These are phyloP conservation scores for Ctenochaetus hawaiiensis DNA, from an alignment of 2,797 vertebrate species.

Conservation along the genomic window DNA sequence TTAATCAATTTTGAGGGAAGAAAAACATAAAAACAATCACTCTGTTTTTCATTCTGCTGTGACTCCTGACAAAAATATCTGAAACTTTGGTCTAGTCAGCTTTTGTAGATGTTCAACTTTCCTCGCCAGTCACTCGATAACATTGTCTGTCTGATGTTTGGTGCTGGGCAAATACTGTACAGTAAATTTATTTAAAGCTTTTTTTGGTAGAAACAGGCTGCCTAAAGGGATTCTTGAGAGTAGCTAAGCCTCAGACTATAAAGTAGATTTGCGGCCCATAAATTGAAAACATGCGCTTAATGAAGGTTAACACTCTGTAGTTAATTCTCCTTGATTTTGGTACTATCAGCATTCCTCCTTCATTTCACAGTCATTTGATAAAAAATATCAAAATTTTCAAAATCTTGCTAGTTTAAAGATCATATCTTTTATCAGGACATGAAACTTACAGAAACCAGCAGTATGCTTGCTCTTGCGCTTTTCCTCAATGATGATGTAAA, in stretches of 20 bases:
- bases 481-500: neutral
- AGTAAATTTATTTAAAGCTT: conserved; percentile 33
- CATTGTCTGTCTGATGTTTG: conserved; percentile 42
- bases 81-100: conserved; percentile 23
- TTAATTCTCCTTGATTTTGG: conserved; percentile 30
- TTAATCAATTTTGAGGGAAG: conserved; percentile 9
- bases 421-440: neutral
- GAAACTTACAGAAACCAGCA: neutral
- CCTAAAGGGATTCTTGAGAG: conserved; percentile 34
- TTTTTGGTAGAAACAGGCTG: conserved; percentile 30
- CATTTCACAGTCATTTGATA: conserved; percentile 23
- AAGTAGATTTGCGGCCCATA: conserved; percentile 13
- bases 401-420: neutral
- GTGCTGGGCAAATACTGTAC: conserved; percentile 27
- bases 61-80: conserved; percentile 32
- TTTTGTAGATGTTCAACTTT: neutral
- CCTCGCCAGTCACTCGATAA: conserved; percentile 16
- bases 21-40: conserved; percentile 18
- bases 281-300: conserved; percentile 37
- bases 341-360: neutral
- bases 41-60: conserved; percentile 22
- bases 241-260: conserved; percentile 29
- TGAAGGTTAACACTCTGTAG: conserved; percentile 22
- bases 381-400: neutral
- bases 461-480: neutral